phyloP scores from a whole-genome alignment of 2,797 vertebrate genomes.

The Pagetopsis macropterus region DNA sequence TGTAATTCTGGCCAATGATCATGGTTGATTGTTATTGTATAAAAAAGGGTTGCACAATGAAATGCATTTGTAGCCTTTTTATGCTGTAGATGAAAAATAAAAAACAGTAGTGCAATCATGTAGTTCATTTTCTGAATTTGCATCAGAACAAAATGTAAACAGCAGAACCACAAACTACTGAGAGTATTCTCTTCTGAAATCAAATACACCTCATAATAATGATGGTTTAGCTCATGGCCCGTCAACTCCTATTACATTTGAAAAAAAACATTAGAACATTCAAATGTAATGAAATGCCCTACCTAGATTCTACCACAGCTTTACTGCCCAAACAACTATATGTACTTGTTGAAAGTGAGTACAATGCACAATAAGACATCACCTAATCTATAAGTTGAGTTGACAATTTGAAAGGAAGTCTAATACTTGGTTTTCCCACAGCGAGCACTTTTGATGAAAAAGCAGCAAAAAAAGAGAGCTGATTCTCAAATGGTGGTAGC shows the following conservation, averaged over 20 bases:
- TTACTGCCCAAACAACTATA: neutral
- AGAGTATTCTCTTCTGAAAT: too few relatives aligned
- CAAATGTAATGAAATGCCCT: neutral
- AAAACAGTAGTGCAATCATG: neutral
- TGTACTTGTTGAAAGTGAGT: neutral
- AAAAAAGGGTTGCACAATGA: neutral
- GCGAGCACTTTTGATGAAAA: conserved; percentile 87
- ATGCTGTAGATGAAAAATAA: neutral
- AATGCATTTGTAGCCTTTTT: neutral
- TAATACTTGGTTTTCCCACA: conserved; percentile 51
- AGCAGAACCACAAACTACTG: neutral
- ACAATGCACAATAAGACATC: neutral
- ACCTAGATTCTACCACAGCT: neutral
- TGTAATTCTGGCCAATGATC: neutral
- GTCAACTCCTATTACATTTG: neutral
- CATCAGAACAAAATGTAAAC: neutral
- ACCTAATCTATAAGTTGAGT: neutral
- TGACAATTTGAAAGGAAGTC: conserved; percentile 3
- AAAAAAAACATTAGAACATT: neutral
- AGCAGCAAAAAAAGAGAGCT: conserved; percentile 87
- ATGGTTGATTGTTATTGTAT: neutral
- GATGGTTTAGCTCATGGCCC: neutral
- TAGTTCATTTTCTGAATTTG: neutral
- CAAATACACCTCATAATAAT: neutral
- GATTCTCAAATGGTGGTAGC: conserved; percentile 89